Evolutionary conservation across 92 coral and sea anemone species (phyloP), one percentile per base, ranked within the genome.

Genomic region (Epizoanthus rinbou): DNA sequence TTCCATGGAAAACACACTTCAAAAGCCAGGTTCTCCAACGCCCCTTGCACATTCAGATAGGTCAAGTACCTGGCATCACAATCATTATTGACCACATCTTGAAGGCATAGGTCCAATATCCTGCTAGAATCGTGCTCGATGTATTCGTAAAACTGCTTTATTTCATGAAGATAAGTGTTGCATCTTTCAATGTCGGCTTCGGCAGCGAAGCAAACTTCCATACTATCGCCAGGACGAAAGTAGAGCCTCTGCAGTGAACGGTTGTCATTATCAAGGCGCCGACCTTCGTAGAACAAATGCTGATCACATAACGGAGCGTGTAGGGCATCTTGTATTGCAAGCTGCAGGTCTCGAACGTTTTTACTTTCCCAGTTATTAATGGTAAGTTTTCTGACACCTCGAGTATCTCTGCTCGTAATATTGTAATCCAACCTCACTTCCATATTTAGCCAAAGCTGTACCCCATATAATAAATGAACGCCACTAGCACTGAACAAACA

Each of bases 261-360:
- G 2, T 50, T 21, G 6, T 54, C 80, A 22, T 85, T 82, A 17
- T 74, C 64, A 11, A 85, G 23, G 15, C 57, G 57, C 31, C 41
- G 31, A 6, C 84, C 88, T 53, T 76, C 62, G 50, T 76, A 76
- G 58, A 9, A 31, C 1, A 79, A 41, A 6, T 37, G 43, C 11
- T 76, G 68, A 37, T 65, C 76, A 76, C 84, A 45, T 25, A 52
- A 33, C 0, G 88, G 88, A 19, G 74, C 76, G 37, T 19, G 37
- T 11, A 85, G 41, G 3, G 71, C 53, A 9, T 85, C 58, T 39
- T 85, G 88, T 50, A 85, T 63, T 53, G 83, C 86, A 18, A 89
- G 69, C 65, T 89, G 86, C 18, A 89, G 86, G 24, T 87, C 93
- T 28, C 82, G 82, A 15, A 87, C 90, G 79, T 75, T 87, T 21